A percentile compares a stretch with the other conserved stretches of the same genome.
Conservation (phyloP, 1,140 invertebrate species). For the Scaptomyza hsui region DNA sequence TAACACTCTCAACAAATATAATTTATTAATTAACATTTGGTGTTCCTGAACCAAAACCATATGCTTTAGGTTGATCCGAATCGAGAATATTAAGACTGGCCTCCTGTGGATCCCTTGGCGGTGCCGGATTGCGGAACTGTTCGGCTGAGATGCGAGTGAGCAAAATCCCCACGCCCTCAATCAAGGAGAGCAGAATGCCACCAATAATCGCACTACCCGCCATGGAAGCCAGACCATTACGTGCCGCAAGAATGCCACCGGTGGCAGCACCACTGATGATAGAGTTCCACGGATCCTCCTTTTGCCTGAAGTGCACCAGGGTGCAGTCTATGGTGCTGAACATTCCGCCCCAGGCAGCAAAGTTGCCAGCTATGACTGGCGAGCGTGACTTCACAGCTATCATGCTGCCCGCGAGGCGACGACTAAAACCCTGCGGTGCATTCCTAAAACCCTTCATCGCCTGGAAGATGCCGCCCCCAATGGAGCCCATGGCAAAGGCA, state of each 20-base stretch:
- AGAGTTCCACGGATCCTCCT: slow-evolving; percentile 99
- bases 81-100: slow-evolving; percentile 14
- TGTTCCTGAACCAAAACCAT: slow-evolving; percentile 26
- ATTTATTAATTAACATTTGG: slow-evolving; percentile 45
- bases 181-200: slow-evolving; percentile 96
- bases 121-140: slow-evolving; percentile 90
- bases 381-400: slow-evolving; percentile 93
- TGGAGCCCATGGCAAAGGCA: slow-evolving; percentile 99
- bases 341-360: slow-evolving; percentile 97
- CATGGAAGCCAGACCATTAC: slow-evolving; percentile 97
- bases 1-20: slow-evolving; percentile 9
- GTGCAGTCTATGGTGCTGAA: slow-evolving; percentile 99
- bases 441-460: slow-evolving; percentile 98
- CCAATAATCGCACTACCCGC: slow-evolving; percentile 97
- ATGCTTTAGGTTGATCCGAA: slow-evolving; percentile 19
- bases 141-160: slow-evolving; percentile 95
- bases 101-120: slow-evolving; percentile 22
- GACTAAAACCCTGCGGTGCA: slow-evolving; percentile 91
- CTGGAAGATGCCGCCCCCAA: slow-evolving; percentile 98
- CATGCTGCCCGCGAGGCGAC: slow-evolving; percentile 88
- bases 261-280: slow-evolving; percentile 98
- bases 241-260: slow-evolving; percentile 96
- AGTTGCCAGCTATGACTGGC: slow-evolving; percentile 96
- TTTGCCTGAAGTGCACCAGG: slow-evolving; percentile 95
- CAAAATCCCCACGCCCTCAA: slow-evolving; percentile 98